Conservation (phyloP, 53 echinoderm and acorn worm genomes). For the Actinopyga echinites region DNA sequence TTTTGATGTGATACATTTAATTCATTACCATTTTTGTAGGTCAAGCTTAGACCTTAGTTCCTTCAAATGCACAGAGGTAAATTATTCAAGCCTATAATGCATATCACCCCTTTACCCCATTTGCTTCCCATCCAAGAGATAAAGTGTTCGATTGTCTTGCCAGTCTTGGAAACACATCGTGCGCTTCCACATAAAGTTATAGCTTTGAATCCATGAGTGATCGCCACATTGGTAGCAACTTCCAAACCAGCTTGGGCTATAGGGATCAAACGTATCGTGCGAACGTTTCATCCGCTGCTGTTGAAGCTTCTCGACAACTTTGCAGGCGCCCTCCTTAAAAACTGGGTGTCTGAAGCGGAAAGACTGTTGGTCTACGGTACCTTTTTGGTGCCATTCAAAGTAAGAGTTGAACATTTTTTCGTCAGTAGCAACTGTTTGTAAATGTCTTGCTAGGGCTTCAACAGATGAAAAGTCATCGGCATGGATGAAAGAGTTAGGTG, state of each 20-base stretch:
- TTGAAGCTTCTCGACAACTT: not conserved
- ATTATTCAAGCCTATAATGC: no score
- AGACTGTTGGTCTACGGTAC: no score
- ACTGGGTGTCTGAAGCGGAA: no score
- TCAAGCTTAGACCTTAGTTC: no score
- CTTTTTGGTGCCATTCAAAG: no score
- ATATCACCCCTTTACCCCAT: no score
- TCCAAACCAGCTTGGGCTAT: not conserved
- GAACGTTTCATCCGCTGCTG: not conserved
- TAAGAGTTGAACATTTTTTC: not conserved
- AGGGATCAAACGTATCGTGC: not conserved
- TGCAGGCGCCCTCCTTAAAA: no score
- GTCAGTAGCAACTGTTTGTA: not conserved
- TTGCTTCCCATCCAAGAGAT: not conserved
- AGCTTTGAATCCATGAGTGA: constrained; percentile 7
- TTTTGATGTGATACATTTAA: no score
- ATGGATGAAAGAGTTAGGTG: constrained; percentile 54
- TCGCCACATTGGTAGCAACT: constrained; percentile 14
- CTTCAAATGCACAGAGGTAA: no score
- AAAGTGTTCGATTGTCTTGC: constrained; percentile 30
- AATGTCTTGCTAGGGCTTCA: constrained; percentile 14
- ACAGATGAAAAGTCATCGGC: constrained; percentile 37
- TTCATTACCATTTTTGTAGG: no score
- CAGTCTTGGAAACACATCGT: not conserved
- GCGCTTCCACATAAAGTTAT: constrained; percentile 19